Evolutionary conservation across 2,113 vertebrate species (phyloP).

Genomic region (Dascyllus trimaculatus): DNA sequence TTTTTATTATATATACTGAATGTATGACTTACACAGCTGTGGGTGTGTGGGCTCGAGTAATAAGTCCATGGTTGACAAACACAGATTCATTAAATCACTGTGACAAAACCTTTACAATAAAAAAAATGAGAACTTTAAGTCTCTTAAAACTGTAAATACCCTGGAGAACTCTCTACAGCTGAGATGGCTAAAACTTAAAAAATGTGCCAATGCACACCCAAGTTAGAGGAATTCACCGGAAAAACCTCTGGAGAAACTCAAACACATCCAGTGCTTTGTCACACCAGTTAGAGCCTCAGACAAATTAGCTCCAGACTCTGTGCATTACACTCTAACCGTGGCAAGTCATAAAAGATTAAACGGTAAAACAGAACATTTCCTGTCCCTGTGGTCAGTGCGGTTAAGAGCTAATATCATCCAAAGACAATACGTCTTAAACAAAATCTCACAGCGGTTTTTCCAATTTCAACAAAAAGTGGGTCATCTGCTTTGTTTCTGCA

Average conservation of each 20-base stretch:
- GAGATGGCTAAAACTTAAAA: constrained; percentile 12
- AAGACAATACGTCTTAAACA: constrained; percentile 42
- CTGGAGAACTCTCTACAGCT: constrained; percentile 10
- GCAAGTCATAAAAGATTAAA: constrained; percentile 34
- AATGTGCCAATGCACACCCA: neutral
- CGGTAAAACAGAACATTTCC: constrained; percentile 50
- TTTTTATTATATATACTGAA: too few species aligned
- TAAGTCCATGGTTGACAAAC: neutral
- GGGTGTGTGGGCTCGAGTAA: neutral
- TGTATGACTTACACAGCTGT: too few species aligned
- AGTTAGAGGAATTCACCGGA: constrained; percentile 25
- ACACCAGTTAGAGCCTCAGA: constrained; percentile 23
- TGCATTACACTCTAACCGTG: constrained; percentile 3
- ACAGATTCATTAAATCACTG: neutral
- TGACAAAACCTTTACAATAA: neutral
- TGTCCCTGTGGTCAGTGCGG: constrained; percentile 39
- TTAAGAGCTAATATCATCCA: constrained; percentile 48
- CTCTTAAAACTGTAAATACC: constrained; percentile 1
- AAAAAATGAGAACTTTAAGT: constrained; percentile 10
- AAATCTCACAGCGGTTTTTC: constrained; percentile 45
- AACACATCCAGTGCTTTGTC: constrained; percentile 2
- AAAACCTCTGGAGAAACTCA: constrained; percentile 9
- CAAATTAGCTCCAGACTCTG: constrained; percentile 39
- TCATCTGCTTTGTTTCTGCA: constrained; percentile 46
- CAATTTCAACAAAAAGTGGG: constrained; percentile 43